A percentile compares a stretch with the other conserved stretches of the same genome.
These are phyloP conservation scores for Pholis gunnellus DNA, from an alignment of 2,113 vertebrate genomes.

Conservation along the genomic window DNA sequence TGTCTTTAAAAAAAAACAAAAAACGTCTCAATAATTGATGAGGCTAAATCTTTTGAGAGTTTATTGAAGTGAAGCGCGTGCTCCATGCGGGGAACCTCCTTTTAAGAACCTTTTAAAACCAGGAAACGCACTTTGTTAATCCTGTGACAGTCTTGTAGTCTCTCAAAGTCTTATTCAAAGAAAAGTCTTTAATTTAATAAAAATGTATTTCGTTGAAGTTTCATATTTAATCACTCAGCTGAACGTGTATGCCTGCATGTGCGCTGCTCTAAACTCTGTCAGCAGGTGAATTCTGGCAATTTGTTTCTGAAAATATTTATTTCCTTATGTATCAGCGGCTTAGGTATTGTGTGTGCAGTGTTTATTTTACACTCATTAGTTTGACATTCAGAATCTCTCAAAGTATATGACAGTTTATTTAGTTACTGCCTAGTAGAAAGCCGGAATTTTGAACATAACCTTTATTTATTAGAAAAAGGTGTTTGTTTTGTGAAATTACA, in stretches of 20 bases:
- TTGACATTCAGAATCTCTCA: not conserved
- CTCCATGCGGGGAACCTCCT: constrained; percentile 52
- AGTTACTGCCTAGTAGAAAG: not conserved
- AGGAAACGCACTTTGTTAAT: constrained; percentile 37
- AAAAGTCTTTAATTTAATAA: not conserved
- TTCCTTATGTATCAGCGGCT: not conserved
- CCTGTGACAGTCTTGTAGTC: constrained; percentile 16
- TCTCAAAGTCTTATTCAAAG: not conserved
- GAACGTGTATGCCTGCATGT: not conserved
- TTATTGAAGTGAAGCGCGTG: constrained; percentile 7
- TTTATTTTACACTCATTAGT: not conserved
- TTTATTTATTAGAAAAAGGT: not conserved
- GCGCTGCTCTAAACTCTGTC: constrained; percentile 18
- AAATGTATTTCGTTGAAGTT: not conserved
- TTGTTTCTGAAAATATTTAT: not conserved
- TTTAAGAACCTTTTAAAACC: constrained; percentile 7
- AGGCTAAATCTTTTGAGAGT: not conserved
- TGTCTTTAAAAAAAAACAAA: not conserved
- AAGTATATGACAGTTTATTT: not conserved
- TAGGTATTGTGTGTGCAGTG: not conserved
- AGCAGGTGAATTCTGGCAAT: constrained; percentile 64
- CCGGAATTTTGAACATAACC: not conserved
- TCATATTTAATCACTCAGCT: not conserved
- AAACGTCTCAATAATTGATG: not conserved
- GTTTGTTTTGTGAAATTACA: not conserved